Evolutionary conservation across 2,797 vertebrate genomes (phyloP).

Genomic region (Silurus aristotelis): DNA sequence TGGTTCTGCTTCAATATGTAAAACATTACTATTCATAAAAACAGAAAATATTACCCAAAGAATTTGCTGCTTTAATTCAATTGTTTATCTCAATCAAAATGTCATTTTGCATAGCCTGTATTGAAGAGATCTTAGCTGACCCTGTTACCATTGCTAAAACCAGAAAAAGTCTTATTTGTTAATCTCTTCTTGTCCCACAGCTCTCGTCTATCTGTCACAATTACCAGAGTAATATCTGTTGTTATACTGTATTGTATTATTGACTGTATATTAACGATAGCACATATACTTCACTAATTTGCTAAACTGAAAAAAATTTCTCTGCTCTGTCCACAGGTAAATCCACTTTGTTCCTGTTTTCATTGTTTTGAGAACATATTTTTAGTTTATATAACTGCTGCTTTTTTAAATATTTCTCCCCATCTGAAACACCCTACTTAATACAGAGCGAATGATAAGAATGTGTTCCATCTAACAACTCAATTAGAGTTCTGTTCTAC

Average conservation of each 20-base stretch:
- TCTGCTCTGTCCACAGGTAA: neutral
- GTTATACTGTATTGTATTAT: too few relatives aligned
- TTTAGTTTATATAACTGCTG: neutral
- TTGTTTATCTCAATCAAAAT: neutral
- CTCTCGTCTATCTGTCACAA: too few relatives aligned
- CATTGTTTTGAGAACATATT: neutral
- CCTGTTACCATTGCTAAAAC: neutral
- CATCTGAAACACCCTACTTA: neutral
- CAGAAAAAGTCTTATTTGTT: neutral
- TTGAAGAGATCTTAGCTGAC: neutral
- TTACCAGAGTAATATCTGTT: neutral
- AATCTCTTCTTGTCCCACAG: too few relatives aligned
- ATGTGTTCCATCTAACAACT: neutral
- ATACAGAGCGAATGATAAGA: neutral
- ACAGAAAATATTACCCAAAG: neutral
- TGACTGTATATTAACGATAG: neutral
- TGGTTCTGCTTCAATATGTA: neutral
- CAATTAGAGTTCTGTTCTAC: neutral
- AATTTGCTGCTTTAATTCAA: neutral
- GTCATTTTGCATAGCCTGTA: neutral
- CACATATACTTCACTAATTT: neutral
- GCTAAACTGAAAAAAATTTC: neutral
- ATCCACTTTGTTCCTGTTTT: neutral
- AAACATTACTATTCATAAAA: neutral
- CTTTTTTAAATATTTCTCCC: neutral